Evolutionary conservation across 1,140 invertebrate species (phyloP).

Genomic region (Penaeus indicus): DNA sequence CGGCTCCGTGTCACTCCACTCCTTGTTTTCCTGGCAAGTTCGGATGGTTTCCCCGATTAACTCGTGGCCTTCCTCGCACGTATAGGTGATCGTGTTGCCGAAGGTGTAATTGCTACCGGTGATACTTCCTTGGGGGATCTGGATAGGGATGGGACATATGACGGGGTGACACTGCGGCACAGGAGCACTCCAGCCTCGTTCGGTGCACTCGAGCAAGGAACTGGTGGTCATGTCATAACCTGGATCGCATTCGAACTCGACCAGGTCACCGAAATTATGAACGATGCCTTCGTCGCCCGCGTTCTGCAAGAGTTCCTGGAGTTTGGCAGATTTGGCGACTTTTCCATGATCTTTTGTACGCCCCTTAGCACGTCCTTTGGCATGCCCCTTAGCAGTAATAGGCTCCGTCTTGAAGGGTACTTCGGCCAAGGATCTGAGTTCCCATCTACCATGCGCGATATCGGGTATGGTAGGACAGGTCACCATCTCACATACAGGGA

Average conservation of each 20-base stretch:
- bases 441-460: slow-evolving; percentile 56
- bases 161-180: slow-evolving; percentile 66
- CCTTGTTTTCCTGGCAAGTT: slow-evolving; percentile 68
- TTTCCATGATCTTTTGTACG: slow-evolving; percentile 26
- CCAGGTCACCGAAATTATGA: slow-evolving; percentile 57
- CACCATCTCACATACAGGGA: slow-evolving; percentile 70
- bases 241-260: slow-evolving; percentile 69
- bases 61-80: slow-evolving; percentile 69
- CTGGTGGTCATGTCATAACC: slow-evolving; percentile 69
- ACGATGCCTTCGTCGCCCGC: slow-evolving; percentile 41
- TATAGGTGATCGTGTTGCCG: slow-evolving; percentile 62
- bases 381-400: background rate
- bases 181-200: slow-evolving; percentile 66
- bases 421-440: slow-evolving; percentile 58
- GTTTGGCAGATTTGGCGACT: slow-evolving; percentile 33
- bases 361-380: slow-evolving; percentile 29
- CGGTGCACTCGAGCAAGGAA: slow-evolving; percentile 66
- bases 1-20: slow-evolving; percentile 69
- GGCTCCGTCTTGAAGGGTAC: slow-evolving; percentile 60
- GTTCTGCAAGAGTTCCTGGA: slow-evolving; percentile 50
- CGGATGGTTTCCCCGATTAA: slow-evolving; percentile 66
- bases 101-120: slow-evolving; percentile 52
- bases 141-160: slow-evolving; percentile 64
- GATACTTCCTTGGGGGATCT: slow-evolving; percentile 61
- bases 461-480: slow-evolving; percentile 63